These are phyloP conservation scores for Aramus guarauna DNA, from an alignment of 2,113 vertebrate genomes.

Conservation along the genomic window DNA sequence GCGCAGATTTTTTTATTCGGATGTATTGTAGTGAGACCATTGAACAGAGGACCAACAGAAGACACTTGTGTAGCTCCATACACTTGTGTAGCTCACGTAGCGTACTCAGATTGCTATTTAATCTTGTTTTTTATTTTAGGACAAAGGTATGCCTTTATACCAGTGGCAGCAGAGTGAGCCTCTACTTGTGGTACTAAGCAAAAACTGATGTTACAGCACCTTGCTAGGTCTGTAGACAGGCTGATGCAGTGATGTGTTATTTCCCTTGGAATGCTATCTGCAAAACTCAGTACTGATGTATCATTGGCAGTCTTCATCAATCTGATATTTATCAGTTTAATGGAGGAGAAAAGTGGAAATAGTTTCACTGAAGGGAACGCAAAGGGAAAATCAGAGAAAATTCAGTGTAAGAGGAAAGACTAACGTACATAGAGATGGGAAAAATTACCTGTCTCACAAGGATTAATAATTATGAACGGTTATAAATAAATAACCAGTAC, in stretches of 20 bases:
- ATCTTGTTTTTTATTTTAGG: background rate
- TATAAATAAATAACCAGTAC: background rate
- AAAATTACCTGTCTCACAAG: background rate
- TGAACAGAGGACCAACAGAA: background rate
- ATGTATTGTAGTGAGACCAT: background rate
- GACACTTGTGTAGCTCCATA: background rate
- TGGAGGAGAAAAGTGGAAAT: background rate
- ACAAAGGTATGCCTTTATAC: background rate
- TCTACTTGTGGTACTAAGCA: background rate
- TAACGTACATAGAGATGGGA: background rate
- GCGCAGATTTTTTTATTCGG: background rate
- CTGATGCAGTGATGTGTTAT: background rate
- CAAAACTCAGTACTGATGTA: background rate
- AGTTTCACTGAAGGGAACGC: background rate
- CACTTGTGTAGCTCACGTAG: background rate
- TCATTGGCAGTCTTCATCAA: background rate
- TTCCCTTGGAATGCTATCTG: background rate
- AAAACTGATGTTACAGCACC: background rate
- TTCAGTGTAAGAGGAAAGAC: background rate
- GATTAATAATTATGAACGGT: background rate
- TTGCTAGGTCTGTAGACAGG: background rate
- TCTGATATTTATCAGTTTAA: background rate
- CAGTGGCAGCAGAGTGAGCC: background rate
- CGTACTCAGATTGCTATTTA: background rate
- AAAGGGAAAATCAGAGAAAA: background rate